These are phyloP conservation scores for Malurus cyaneus DNA, from an alignment of 2,113 vertebrate species.

Conservation along the genomic window DNA sequence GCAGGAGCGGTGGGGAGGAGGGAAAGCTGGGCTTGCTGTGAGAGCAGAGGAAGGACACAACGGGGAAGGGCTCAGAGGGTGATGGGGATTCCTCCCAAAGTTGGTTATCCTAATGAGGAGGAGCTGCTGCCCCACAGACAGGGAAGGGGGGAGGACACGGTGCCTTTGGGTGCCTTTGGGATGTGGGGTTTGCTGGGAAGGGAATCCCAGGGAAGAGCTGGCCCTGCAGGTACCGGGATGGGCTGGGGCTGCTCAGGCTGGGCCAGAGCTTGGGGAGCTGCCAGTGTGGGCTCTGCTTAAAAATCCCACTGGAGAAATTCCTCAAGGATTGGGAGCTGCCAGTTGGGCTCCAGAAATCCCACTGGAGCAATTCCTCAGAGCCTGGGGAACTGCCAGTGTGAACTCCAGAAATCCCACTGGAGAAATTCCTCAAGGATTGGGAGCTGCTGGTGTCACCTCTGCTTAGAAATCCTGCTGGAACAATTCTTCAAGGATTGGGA, in stretches of 20 bases:
- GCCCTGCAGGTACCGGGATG: fast-evolving
- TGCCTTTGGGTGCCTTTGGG: not conserved
- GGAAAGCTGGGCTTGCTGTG: fast-evolving
- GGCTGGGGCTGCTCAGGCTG: not conserved
- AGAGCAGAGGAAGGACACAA: not conserved
- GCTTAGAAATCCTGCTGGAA: no score
- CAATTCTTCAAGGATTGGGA: not conserved
- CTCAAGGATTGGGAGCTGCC: no score
- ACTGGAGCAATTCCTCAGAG: no score
- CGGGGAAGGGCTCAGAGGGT: not conserved
- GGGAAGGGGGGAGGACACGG: not conserved
- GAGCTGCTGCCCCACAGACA: fast-evolving
- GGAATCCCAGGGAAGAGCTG: not conserved
- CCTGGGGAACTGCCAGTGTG: no score
- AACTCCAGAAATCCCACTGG: no score
- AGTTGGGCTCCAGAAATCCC: no score
- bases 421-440: no score
- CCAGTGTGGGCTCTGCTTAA: not conserved
- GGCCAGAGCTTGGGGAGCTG: not conserved
- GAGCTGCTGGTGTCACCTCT: no score
- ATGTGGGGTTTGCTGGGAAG: not conserved
- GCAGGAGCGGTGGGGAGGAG: not conserved
- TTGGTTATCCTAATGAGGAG: not conserved
- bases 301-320: not conserved
- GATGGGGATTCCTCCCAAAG: not conserved